Evolutionary conservation across 1,140 invertebrate species (phyloP).

Genomic region (Lepidurus arcticus): DNA sequence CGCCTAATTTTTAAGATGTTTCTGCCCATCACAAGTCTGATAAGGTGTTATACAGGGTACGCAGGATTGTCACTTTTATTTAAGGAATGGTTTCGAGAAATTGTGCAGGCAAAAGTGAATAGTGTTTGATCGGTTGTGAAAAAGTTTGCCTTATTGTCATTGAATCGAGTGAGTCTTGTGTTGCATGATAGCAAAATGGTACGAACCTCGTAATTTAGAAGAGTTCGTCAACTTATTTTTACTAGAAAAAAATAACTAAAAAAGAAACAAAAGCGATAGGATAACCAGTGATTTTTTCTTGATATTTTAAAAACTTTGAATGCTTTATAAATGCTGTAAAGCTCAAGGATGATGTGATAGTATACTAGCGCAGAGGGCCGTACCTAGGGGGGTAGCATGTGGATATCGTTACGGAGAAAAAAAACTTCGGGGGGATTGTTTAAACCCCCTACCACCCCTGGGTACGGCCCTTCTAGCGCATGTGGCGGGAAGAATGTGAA

Average conservation of each 20-base stretch:
- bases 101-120: not conserved
- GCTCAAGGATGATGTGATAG: slow-evolving; percentile 18
- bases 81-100: slow-evolving; percentile 5
- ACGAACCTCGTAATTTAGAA: not conserved
- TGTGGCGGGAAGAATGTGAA: too few relatives aligned
- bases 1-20: not conserved
- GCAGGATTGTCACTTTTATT: not conserved
- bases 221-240: not conserved
- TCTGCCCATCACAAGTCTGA: not conserved
- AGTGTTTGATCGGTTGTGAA: slow-evolving; percentile 1
- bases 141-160: not conserved
- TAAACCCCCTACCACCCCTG: too few relatives aligned
- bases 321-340: not conserved
- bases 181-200: not conserved
- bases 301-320: not conserved
- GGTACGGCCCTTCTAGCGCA: too few relatives aligned
- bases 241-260: not conserved
- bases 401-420: too few relatives aligned
- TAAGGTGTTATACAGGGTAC: slow-evolving; percentile 18
- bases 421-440: too few relatives aligned
- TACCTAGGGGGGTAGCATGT: too few relatives aligned
- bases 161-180: not conserved
- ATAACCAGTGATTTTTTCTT: slow-evolving; percentile 8
- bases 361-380: too few relatives aligned
- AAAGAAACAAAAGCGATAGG: not conserved